Base-by-base conservation (phyloP, 2,888 invertebrate species). In the Anarsia innoxiella region DNA sequence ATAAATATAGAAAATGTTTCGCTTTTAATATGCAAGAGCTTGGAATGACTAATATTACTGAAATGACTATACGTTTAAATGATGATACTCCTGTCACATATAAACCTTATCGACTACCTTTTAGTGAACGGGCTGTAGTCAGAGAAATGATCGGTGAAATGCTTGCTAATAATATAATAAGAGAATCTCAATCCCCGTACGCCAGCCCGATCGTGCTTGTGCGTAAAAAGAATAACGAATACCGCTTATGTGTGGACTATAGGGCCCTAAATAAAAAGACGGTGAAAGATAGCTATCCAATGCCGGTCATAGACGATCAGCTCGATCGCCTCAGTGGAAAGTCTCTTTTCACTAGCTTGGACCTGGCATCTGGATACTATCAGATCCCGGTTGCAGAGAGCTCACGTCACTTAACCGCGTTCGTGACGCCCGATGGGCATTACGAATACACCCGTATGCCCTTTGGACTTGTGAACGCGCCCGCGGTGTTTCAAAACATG, bases 401-500 rank as follows among this genome's bases (percentile, higher is more conserved):
- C 2, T 46, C 42, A 14, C 31, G 32, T 16, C 37, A 45, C 19
- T 32, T 39, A 10, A 43, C 43, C 1, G 40, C 43, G 6, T 40
- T 40, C 23, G 38, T 43, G 1, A 40, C 40, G 5, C 37, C 43
- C 1, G 43, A 43, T 6, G 40, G 43, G 2, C 36, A 30, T 6
- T 41, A 34, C 11, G 38, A 44, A 12, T 44, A 31, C 23, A 44
- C 15, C 1, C 6, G 37, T 9, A 40, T 38, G 40, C 40, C 43
- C 4, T 54, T 56, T 26, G 52, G 52, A 4, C 28, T 49, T 9
- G 34, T 31, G 1, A 63, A 60, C 16, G 58, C 52, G 0, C 57
- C 57, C 1, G 40, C 49, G 1, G 49, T 56, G 0, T 60, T 64
- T 29, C 15, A 66, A 60, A 14, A 23, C n/a, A 19, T 59, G 59